Evolutionary conservation across 2,797 vertebrate species (phyloP).

Genomic region (Oceanodroma leucorhoa): DNA sequence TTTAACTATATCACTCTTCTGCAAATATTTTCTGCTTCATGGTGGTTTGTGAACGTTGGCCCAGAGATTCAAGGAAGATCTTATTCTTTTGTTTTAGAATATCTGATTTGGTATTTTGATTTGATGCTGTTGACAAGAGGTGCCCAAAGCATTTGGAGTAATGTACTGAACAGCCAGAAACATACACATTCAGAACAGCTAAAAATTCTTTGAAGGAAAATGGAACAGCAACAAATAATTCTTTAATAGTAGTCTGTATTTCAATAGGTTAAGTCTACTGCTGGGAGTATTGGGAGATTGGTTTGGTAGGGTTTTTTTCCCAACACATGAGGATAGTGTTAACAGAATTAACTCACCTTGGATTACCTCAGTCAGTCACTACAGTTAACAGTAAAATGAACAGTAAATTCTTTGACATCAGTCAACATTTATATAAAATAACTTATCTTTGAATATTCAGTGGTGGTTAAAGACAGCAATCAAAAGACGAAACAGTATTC

Average conservation of each 20-base stretch:
- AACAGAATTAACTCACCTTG: background rate
- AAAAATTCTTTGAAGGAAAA: background rate
- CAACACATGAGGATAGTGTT: background rate
- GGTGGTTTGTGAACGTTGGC: background rate
- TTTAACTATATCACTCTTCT: background rate
- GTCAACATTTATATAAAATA: background rate
- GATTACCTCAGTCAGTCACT: background rate
- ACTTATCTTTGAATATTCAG: background rate
- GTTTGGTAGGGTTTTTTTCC: background rate
- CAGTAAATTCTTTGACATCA: background rate
- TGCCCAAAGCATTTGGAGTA: background rate
- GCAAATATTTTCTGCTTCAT: background rate
- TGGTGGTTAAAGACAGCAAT: background rate
- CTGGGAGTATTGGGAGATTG: background rate
- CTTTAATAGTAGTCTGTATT: background rate
- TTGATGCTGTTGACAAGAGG: background rate
- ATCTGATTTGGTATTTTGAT: background rate
- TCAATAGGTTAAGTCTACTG: background rate
- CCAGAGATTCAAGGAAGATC: background rate
- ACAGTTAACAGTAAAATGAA: background rate
- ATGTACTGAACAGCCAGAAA: background rate
- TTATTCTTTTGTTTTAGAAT: background rate
- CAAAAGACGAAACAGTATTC: background rate
- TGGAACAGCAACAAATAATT: background rate
- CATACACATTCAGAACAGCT: background rate